Conservation (phyloP, 2,797 vertebrate species). For the Trichosurus vulpecula region DNA sequence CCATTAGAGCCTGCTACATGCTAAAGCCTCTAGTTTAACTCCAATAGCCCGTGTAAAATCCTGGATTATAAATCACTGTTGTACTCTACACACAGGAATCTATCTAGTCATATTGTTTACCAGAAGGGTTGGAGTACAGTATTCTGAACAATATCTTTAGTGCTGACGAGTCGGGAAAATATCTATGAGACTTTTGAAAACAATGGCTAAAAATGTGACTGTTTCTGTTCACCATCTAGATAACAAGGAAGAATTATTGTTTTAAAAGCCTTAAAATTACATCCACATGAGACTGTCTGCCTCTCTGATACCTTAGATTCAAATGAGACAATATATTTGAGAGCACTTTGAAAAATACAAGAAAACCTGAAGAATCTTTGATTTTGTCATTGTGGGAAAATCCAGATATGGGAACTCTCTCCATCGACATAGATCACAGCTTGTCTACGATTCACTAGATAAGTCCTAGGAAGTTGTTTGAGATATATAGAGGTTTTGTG, state of each 20-base stretch:
- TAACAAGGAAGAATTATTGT: constrained; percentile 22
- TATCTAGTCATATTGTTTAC: constrained; percentile 14
- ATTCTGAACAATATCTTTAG: neutral
- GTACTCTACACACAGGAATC: constrained; percentile 26
- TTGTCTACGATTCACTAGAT: neutral
- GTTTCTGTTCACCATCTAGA: constrained; percentile 20
- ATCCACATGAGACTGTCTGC: neutral
- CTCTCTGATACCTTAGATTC: neutral
- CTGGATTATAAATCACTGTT: constrained; percentile 57
- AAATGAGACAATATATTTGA: constrained; percentile 4
- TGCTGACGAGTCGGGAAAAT: constrained; percentile 44
- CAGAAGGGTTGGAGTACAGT: constrained; percentile 11
- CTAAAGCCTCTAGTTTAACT: constrained; percentile 65
- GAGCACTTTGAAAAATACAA: constrained; percentile 38
- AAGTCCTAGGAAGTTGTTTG: neutral
- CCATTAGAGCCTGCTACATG: constrained; percentile 49
- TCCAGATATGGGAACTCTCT: neutral
- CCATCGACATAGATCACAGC: neutral
- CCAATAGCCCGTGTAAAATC: constrained; percentile 57
- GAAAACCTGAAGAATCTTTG: constrained; percentile 7
- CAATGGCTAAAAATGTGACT: constrained; percentile 9
- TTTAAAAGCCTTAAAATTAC: constrained; percentile 36
- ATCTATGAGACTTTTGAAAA: constrained; percentile 48
- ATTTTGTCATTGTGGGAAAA: neutral
- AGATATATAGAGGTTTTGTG: neutral